Evolutionary conservation across 1,140 invertebrate genomes (phyloP), one percentile per base, ranked within the genome.

Genomic region (Scaptodrosophila lebanonensis): DNA sequence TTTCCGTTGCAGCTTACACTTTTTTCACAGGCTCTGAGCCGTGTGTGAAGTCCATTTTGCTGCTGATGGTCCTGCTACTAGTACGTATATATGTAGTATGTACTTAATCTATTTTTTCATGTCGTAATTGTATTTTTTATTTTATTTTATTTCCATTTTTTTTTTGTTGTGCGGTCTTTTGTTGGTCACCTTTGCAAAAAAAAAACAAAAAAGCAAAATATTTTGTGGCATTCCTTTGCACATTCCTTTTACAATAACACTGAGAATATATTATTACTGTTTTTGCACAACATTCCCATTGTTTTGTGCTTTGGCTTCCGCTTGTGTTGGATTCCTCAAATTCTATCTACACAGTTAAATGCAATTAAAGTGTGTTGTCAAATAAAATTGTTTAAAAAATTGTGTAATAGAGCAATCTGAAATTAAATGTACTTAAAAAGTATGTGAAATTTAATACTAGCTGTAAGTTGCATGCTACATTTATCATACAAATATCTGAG

Each of bases 311-410:
- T 25, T 25, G 3, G 22, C 22, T 25, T 25, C 8, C 8, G 3
- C 8, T 25, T 25, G 3, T 25, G 22, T 25, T 3, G 8, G 16
- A 13, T 50, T 29, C 22, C 12, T 3, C 40, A 57, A 79, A 77
- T 73, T 66, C 52, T 65, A 77, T 77, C 73, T 79, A 77, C 64
- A 56, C 68, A 77, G 54, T 68, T 73, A 54, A n/a, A 79, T 77
- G 79, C 56, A 56, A 79, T 77, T 79, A 79, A 61, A 58, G 59
- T 50, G n/a, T 20, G 39, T 40, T 15, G 53, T 47, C 53, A 32
- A 39, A 39, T 45, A 45, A 53, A 50, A 58, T 63, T 58, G 45
- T 60, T 38, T 13, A 1, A 17, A 18, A 69, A 79, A 79, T 66
- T 73, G 68, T 40, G 54, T 79, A 77, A 79, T 68, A 72, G 64